Conservation (phyloP, 2,113 vertebrate species). For the Toxotes chatareus region DNA sequence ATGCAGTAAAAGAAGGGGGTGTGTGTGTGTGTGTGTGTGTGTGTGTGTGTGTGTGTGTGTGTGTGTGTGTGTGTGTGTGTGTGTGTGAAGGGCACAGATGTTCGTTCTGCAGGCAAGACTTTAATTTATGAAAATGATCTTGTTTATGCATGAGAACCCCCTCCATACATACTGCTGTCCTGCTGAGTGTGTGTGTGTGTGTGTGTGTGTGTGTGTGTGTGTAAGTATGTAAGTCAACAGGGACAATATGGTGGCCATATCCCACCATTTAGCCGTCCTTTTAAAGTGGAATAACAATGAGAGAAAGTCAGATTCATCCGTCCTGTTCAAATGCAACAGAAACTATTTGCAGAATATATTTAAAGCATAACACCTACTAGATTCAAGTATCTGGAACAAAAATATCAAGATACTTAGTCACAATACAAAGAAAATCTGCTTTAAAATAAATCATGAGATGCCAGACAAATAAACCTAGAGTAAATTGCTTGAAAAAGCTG, state of each 20-base stretch:
- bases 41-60: slow-evolving; percentile 33
- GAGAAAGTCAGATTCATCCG: slow-evolving; percentile 23
- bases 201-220: slow-evolving; percentile 36
- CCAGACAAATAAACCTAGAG: not conserved
- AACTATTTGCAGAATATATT: not conserved
- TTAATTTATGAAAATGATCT: slow-evolving; percentile 81
- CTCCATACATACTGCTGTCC: slow-evolving; percentile 38
- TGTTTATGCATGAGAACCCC: slow-evolving; percentile 72
- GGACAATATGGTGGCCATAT: slow-evolving; percentile 75
- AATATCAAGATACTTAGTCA: not conserved
- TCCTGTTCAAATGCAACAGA: not conserved
- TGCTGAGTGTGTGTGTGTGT: slow-evolving; percentile 40
- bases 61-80: slow-evolving; percentile 31
- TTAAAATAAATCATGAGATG: not conserved
- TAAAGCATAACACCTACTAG: not conserved
- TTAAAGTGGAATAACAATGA: slow-evolving; percentile 58
- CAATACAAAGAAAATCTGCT: not conserved
- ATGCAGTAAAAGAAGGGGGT: not conserved
- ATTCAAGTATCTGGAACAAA: not conserved
- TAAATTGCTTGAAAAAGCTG: not conserved
- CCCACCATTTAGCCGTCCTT: slow-evolving; percentile 64
- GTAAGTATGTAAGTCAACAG: slow-evolving; percentile 59
- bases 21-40: slow-evolving; percentile 30
- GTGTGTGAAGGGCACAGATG: slow-evolving; percentile 73
- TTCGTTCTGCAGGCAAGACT: slow-evolving; percentile 76